Conservation (phyloP, 2,888 invertebrate genomes). For the Patella ulyssiponensis region DNA sequence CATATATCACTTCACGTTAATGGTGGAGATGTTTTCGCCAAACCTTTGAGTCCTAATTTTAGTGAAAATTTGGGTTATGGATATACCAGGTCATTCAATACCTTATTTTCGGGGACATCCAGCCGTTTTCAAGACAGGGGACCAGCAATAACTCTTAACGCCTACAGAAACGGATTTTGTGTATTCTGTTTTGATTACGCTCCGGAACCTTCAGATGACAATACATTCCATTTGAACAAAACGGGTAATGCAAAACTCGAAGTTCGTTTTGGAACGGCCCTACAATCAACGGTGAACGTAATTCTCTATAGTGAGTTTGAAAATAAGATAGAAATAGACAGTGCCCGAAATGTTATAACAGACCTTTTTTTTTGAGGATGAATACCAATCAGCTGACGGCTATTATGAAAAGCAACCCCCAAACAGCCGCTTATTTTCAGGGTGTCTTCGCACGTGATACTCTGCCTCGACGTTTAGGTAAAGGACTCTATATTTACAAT, state of each 20-base stretch:
- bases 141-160: not conserved
- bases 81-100: not conserved
- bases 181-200: not conserved
- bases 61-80: not conserved
- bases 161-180: not conserved
- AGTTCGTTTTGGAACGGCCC: not conserved
- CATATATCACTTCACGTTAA: not conserved
- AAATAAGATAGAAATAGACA: not conserved
- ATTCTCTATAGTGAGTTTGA: not conserved
- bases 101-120: not conserved
- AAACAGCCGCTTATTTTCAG: not conserved
- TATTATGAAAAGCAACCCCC: not conserved
- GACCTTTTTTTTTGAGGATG: not conserved
- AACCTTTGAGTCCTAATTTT: not conserved
- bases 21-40: not conserved
- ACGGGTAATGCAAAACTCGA: not conserved
- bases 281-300: not conserved
- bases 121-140: not conserved
- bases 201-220: not conserved
- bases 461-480: not conserved
- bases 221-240: not conserved
- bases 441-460: not conserved
- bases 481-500: not conserved
- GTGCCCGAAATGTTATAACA: not conserved
- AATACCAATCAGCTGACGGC: not conserved